Base-by-base conservation (phyloP, 2,113 vertebrate species). In the Panthera leo region DNA sequence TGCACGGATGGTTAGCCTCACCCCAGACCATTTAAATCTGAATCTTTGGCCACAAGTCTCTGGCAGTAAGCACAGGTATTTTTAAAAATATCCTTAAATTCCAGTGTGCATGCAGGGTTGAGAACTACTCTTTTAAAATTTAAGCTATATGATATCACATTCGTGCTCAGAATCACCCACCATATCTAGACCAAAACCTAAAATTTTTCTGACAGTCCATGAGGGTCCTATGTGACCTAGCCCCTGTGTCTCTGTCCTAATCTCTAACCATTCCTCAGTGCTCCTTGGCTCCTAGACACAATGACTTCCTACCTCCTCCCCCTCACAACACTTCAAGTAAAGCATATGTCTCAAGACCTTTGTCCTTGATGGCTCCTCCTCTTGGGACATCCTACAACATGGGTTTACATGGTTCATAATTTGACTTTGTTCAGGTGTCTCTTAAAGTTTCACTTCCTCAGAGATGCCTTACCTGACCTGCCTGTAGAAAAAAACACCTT, bases 351-450 rank as follows among this genome's bases (percentile, higher is more conserved):
- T 70, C 48, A 34, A 34, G 29, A 29, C 7, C 31, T 65, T 21
- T 53, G 13, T 42, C 4, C 18, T 42, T n/a, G 36, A 36, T 7
- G 11, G 5, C 34, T 5, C 7, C 3, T 61, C 21, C 2, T 1
- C 18, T 53, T 31, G 7, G 36, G 63, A 71, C 31, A 88, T 5
- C 63, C 15, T 48, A 92, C 10, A 31, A 39, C 48, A 78, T n/a
- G 76, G 63, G 16, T 7, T 39, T 42, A 34, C 13, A 14, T 34
- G 14, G 18, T 36, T 39, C 34, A 45, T 9, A 63, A 39, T 61
- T 27, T 73, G 16, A 91, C 65, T 42, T 36, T 14, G 8, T 53
- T 45, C 31, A 58, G 16, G 29, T 68, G n/a, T 31, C 61, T 68
- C 23, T 82, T 78, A 19, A 45, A 11, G 42, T 23, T 5, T 55